Percentiles rank a stretch among this genome's conserved stretches.
Conservation (phyloP, 2,797 vertebrate species). For the Nyctalus aviator region DNA sequence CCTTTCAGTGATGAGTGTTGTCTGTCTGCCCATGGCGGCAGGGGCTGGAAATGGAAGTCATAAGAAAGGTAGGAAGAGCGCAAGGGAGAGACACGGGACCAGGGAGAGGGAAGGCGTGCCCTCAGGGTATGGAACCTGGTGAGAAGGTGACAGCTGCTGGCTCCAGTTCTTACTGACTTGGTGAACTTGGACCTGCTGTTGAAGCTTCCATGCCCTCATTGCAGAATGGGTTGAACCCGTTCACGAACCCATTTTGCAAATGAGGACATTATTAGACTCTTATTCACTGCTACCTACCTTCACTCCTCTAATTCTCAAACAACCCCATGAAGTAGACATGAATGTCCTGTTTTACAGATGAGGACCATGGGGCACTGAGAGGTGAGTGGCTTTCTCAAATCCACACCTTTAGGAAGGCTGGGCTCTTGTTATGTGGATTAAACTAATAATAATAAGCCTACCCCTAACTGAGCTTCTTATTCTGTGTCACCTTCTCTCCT, state of each 20-base stretch:
- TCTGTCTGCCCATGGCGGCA: neutral
- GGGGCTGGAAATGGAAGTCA: neutral
- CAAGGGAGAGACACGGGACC: neutral
- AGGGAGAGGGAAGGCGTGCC: neutral
- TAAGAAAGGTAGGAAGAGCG: neutral
- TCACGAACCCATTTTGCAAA: neutral
- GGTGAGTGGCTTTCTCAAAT: neutral
- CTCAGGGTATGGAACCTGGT: accelerated
- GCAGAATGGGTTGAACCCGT: neutral
- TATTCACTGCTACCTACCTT: neutral
- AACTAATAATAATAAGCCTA: neutral
- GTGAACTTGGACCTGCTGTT: neutral
- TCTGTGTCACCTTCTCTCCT: neutral
- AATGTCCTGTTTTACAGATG: neutral
- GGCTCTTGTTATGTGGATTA: neutral
- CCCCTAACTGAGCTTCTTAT: neutral
- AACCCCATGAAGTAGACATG: neutral
- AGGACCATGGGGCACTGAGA: neutral
- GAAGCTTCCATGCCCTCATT: neutral
- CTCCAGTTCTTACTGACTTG: neutral
- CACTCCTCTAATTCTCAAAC: neutral
- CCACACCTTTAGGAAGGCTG: neutral
- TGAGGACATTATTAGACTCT: neutral
- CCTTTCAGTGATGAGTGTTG: neutral
- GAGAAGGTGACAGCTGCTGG: neutral